Percentiles rank a stretch among this genome's conserved stretches.
phyloP scores from a whole-genome alignment of 2,797 vertebrate species.

The Hyperoplus immaculatus region DNA sequence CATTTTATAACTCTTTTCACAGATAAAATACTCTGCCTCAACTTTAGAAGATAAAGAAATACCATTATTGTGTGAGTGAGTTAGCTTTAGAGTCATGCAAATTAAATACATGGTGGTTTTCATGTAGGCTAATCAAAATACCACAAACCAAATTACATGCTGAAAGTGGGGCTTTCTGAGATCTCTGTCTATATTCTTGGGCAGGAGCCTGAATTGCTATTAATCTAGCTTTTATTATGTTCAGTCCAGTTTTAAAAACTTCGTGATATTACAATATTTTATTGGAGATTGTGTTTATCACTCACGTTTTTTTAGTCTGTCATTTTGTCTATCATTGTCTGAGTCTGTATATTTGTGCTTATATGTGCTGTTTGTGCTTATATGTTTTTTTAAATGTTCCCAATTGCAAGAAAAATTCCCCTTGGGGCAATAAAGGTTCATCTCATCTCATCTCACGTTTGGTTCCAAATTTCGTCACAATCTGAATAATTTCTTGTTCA shows the following conservation, averaged over 20 bases:
- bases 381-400: no score
- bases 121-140: not conserved
- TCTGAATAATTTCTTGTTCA: not conserved
- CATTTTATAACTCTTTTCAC: not conserved
- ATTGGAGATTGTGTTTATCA: not conserved
- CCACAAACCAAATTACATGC: not conserved
- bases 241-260: not conserved
- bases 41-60: not conserved
- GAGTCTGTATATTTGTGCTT: no score
- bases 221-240: not conserved
- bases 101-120: not conserved
- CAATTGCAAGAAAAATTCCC: no score
- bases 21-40: not conserved
- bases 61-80: not conserved
- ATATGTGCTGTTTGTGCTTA: no score
- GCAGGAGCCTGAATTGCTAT: not conserved
- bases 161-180: not conserved
- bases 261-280: not conserved
- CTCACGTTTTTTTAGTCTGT: no score
- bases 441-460: no score
- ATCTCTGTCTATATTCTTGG: not conserved
- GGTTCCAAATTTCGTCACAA: not conserved
- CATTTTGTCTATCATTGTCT: no score
- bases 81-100: not conserved
- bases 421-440: no score